Base-by-base conservation (phyloP, 2,113 vertebrate species). In the Grallaria varia region DNA sequence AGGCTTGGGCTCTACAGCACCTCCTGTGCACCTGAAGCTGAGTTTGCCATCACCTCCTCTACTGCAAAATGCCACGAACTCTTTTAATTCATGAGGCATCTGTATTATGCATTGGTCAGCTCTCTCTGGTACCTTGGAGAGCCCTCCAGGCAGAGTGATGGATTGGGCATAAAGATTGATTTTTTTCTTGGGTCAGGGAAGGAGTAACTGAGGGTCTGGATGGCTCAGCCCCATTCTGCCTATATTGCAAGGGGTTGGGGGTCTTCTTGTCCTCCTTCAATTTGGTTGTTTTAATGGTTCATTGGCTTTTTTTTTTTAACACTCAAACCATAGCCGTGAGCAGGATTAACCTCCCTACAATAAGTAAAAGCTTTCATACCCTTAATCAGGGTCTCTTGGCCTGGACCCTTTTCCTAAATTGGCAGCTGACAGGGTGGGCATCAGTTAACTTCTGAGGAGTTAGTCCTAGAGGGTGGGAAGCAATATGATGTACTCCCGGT, bases 291-390 rank as follows among this genome's bases (percentile, higher is more conserved):
- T 35, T 67, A 11, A 7, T 56, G 31, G 10, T 24, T 74, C 35
- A 1, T 60, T 76, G 14, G 11, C 6, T 1, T 0, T 59, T 76
- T 0, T 6, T n/a, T 44, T 68, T 62, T 79, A n/a, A 5, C 8
- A 40, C 23, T 69, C 71, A 42, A 68, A 40, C 9, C 2, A 10
- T 60, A 33, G n/a, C 14, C 17, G 3, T 42, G 53, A 79, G 14
- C 27, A 67, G 24, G 28, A 62, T 37, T 62, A 53, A n/a, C 10
- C 66, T 86, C 19, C 22, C 18, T 77, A 12, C 16, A 20, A 10
- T 18, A 50, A 63, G 20, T 67, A 28, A 35, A 72, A 74, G 21
- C 31, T 31, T 33, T 3, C 14, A 9, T 60, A 49, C 28, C 35
- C 6, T 8, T 25, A 28, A 79, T 30, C 12, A 8, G 27, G 52